Evolutionary conservation across 2,888 invertebrate species (phyloP).

Genomic region (Ypsolopha sequella): DNA sequence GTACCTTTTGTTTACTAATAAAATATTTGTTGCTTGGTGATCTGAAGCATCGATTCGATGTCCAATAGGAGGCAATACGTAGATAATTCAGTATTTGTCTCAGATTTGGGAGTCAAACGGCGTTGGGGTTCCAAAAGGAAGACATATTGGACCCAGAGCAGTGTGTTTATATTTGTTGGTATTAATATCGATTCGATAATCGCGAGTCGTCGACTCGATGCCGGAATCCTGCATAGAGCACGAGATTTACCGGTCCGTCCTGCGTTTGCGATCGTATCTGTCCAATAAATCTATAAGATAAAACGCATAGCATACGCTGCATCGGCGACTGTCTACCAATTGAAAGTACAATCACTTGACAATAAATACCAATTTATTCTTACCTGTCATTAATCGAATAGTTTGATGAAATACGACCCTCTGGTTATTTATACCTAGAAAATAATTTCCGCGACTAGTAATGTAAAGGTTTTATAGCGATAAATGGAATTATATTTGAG

Average conservation of each 20-base stretch:
- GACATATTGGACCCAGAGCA: no score
- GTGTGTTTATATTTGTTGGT: neutral
- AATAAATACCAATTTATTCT: conserved; percentile 32
- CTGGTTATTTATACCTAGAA: conserved; percentile 7
- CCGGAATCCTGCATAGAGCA: conserved; percentile 35
- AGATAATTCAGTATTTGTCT: no score
- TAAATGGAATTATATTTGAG: conserved; percentile 1
- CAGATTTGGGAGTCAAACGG: no score
- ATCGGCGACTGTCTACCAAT: conserved; percentile 22
- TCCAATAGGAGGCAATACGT: no score
- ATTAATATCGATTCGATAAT: conserved; percentile 11
- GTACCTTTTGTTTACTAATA: conserved; percentile 22
- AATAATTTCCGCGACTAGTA: neutral
- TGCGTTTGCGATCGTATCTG: conserved; percentile 56
- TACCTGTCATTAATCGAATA: conserved; percentile 14
- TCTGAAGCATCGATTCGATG: conserved; percentile 6
- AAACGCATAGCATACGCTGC: conserved; percentile 22
- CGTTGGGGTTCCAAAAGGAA: no score
- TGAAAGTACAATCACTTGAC: conserved; percentile 24
- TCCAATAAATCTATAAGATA: conserved; percentile 63
- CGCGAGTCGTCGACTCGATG: conserved; percentile 14
- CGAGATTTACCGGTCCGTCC: conserved; percentile 37
- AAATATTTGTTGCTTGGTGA: conserved; percentile 4
- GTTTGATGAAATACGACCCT: conserved; percentile 18
- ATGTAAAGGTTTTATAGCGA: conserved; percentile 1